A percentile compares a stretch with the other conserved stretches of the same genome.
These are phyloP conservation scores for Muscicapa adusta DNA, from an alignment of 2,113 vertebrate genomes.

Conservation along the genomic window DNA sequence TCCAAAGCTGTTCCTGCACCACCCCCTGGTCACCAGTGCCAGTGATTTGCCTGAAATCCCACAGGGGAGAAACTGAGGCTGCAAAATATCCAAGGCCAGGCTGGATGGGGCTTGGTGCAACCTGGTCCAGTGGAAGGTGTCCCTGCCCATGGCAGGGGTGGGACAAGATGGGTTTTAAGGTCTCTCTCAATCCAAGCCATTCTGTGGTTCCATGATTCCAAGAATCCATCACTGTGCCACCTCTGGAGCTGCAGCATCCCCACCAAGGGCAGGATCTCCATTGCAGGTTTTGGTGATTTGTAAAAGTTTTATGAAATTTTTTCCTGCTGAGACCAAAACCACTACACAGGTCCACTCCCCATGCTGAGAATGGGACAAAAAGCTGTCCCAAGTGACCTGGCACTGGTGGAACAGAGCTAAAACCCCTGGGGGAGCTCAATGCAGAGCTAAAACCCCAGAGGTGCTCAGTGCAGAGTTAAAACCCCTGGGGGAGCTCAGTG, in stretches of 20 bases:
- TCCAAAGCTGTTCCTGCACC: not conserved
- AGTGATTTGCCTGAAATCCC: not conserved
- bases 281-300: too few species aligned
- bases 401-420: not conserved
- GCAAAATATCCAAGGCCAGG: not conserved
- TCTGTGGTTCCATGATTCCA: not conserved
- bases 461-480: too few species aligned
- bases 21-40: too few species aligned
- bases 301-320: too few species aligned
- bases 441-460: not conserved
- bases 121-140: fast-evolving
- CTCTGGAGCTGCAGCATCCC: not conserved
- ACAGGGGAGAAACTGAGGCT: not conserved
- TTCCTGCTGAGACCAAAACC: too few species aligned
- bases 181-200: not conserved
- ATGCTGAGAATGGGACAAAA: fast-evolving
- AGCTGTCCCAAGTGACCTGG: not conserved
- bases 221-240: fast-evolving
- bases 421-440: too few species aligned
- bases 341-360: not conserved
- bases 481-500: too few species aligned
- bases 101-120: not conserved
- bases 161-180: not conserved
- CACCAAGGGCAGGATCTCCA: fast-evolving
- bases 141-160: not conserved